Evolutionary conservation across 2,113 vertebrate species (phyloP), one percentile per base, ranked within the genome.

Genomic region (Castor canadensis): DNA sequence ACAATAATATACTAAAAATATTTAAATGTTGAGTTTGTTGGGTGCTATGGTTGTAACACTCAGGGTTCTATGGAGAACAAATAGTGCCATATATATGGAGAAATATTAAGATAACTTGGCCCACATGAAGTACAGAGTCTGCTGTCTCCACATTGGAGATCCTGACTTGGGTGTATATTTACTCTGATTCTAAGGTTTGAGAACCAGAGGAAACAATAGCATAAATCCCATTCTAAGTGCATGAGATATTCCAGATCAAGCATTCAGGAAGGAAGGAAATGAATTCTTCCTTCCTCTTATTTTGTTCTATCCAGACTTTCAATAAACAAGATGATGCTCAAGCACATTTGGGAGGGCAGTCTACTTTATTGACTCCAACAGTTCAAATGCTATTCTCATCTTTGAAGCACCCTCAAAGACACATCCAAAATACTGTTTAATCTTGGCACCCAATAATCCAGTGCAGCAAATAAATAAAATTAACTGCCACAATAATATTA

Each of bases 151-250:
- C 11, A 9, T 11, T 30, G 7, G 20, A 62, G 45, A 77, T 3
- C 6, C 52, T 11, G 52, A 9, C 13, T 9, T 5, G 52, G 22
- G 26, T 17, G 1, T 62, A 11, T 5, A 30, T 30, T 9, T 20
- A 76, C 35, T 6, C 32, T 49, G 15, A 58, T 32, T 35, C 38
- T 69, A 16, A 75, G 22, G 2, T 32, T 9, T 38, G 16, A 79
- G 72, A 52, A 69, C 0, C 6, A 43, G 4, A 19, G 10, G 16
- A 43, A 5, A 2, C 28, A 5, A 35, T 58, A 12, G 24, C 3
- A 9, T 38, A 35, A 75, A 38, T 76, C n/a, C 6, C 2, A 58
- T 28, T 32, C 12, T 67, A 6, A 76, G 19, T 17, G 1, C 43
- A 47, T 19, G 8, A 56, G 32, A 47, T 22, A 0, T 12, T 0